These are phyloP conservation scores for Carcharodon carcharias DNA, from an alignment of 2,797 vertebrate genomes.

Conservation along the genomic window DNA sequence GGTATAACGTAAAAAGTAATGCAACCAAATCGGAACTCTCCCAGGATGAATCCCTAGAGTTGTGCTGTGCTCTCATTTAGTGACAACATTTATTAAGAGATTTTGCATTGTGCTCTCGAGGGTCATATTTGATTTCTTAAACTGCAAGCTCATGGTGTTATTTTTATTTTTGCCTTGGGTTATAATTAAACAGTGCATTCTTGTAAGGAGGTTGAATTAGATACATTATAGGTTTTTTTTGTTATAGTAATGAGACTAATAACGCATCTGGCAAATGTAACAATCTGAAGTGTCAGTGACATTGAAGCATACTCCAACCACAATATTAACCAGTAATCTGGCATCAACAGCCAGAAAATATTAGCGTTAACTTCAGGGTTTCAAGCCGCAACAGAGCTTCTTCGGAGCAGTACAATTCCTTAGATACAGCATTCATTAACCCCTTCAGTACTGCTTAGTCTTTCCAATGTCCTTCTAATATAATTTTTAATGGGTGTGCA, in stretches of 20 bases:
- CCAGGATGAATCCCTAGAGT: background rate
- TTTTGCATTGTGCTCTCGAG: background rate
- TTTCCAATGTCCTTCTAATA: background rate
- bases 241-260: background rate
- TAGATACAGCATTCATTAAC: background rate
- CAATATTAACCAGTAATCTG: background rate
- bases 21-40: background rate
- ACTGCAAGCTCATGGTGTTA: background rate
- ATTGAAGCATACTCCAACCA: background rate
- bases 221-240: background rate
- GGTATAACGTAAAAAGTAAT: background rate
- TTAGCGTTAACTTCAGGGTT: background rate
- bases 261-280: background rate
- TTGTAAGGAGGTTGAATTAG: background rate
- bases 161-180: background rate
- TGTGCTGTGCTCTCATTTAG: background rate
- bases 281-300: background rate
- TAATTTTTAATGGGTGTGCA: background rate
- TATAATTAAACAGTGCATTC: slow-evolving; percentile 4
- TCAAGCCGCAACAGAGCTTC: background rate
- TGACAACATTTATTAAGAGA: background rate
- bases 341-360: background rate
- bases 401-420: background rate
- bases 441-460: background rate
- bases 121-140: background rate